Evolutionary conservation across 2,888 invertebrate species (phyloP).

Genomic region (Dryobotodes eremita): DNA sequence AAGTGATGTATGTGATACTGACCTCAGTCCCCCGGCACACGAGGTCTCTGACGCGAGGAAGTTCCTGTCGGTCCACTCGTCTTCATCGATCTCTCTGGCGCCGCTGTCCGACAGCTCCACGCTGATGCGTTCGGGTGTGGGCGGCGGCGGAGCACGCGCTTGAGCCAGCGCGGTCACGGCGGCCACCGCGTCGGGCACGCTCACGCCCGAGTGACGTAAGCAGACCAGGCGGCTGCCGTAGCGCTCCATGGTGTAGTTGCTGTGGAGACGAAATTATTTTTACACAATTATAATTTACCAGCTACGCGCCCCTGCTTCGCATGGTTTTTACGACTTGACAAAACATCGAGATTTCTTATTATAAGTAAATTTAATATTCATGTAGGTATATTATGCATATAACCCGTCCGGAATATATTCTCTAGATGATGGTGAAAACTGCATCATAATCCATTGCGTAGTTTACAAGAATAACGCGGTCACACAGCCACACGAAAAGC

Average conservation of each 20-base stretch:
- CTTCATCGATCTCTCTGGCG: constrained; percentile 95
- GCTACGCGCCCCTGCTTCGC: neutral
- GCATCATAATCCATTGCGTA: too few species aligned
- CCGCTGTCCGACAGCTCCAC: constrained; percentile 83
- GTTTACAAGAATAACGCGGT: too few species aligned
- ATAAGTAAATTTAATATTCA: too few species aligned
- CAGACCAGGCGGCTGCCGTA: constrained; percentile 84
- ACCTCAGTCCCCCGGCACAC: constrained; percentile 84
- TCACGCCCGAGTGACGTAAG: constrained; percentile 81
- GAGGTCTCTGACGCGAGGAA: constrained; percentile 95
- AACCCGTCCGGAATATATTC: too few species aligned
- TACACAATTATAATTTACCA: neutral
- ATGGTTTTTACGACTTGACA: neutral
- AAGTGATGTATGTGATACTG: neutral
- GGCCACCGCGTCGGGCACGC: constrained; percentile 73
- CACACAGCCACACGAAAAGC: too few species aligned
- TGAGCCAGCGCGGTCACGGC: constrained; percentile 47
- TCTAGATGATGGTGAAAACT: too few species aligned
- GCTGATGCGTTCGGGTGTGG: constrained; percentile 85
- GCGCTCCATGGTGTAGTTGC: constrained; percentile 85
- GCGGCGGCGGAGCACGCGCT: constrained; percentile 55
- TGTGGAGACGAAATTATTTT: constrained; percentile 51
- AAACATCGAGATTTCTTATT: neutral
- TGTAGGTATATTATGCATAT: too few species aligned
- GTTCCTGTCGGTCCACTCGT: constrained; percentile 98